phyloP scores from a whole-genome alignment of 2,888 invertebrate species.

The Spilosoma lubricipeda region DNA sequence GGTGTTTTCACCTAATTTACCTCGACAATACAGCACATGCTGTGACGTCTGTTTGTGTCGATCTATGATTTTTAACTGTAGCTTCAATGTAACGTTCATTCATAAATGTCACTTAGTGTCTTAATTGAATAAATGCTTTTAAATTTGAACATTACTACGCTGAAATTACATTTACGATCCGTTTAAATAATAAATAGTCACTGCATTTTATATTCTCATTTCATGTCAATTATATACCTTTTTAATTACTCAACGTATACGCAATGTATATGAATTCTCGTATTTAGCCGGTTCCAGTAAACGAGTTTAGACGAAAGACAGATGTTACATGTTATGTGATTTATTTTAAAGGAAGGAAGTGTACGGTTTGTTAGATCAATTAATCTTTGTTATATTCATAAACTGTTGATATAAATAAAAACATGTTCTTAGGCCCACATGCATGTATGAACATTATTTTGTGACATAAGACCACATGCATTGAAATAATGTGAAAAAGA shows the following conservation, averaged over 20 bases:
- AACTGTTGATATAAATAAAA: constrained; percentile 2
- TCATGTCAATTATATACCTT: constrained; percentile 37
- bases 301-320: constrained; percentile 35
- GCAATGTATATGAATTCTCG: constrained; percentile 32
- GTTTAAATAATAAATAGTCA: constrained; percentile 42
- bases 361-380: constrained; percentile 9
- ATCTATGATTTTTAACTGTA: too few species aligned
- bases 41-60: too few species aligned
- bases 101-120: too few species aligned
- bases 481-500: not conserved
- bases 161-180: constrained; percentile 37
- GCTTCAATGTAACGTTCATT: too few species aligned
- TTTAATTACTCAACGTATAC: constrained; percentile 42
- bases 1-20: too few species aligned
- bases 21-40: too few species aligned
- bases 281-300: constrained; percentile 19
- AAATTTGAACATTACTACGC: constrained; percentile 25
- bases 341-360: constrained; percentile 22
- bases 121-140: too few species aligned
- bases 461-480: not conserved
- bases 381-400: constrained; percentile 9
- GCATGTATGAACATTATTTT: not conserved
- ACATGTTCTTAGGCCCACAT: not conserved
- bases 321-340: constrained; percentile 35
- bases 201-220: constrained; percentile 32